Conservation (phyloP, 2,113 vertebrate species). For the Monopterus albus region DNA sequence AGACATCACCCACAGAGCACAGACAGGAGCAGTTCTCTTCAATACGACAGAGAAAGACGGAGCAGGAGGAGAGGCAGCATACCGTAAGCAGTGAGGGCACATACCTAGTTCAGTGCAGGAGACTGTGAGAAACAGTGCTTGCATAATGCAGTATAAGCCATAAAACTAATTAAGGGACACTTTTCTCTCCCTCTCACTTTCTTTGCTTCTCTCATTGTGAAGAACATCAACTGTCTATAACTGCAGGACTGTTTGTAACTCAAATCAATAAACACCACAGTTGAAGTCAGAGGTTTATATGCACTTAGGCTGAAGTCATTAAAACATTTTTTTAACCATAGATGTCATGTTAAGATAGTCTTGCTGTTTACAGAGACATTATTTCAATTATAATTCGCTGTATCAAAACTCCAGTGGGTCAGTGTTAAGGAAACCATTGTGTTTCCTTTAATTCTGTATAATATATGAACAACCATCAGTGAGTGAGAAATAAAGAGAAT, state of each 20-base stretch:
- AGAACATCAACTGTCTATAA: neutral
- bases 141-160: conserved; percentile 38
- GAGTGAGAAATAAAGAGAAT: no score
- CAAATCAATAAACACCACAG: no score
- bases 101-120: conserved; percentile 14
- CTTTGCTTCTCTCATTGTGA: neutral
- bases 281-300: no score
- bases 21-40: neutral
- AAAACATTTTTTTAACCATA: no score
- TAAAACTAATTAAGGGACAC: conserved; percentile 28
- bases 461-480: no score
- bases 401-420: no score
- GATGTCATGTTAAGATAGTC: no score
- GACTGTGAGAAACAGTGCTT: conserved; percentile 26
- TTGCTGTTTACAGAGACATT: no score
- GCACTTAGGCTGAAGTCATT: no score
- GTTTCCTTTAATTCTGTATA: no score
- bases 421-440: no score
- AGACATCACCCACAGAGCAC: neutral
- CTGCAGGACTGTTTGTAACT: neutral
- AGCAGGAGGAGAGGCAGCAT: neutral
- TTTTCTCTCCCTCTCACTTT: neutral
- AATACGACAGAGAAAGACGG: neutral
- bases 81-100: neutral
- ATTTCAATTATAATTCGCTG: no score